These are phyloP conservation scores for Anthonomus grandis DNA, from an alignment of 1,140 invertebrate genomes.

Conservation along the genomic window DNA sequence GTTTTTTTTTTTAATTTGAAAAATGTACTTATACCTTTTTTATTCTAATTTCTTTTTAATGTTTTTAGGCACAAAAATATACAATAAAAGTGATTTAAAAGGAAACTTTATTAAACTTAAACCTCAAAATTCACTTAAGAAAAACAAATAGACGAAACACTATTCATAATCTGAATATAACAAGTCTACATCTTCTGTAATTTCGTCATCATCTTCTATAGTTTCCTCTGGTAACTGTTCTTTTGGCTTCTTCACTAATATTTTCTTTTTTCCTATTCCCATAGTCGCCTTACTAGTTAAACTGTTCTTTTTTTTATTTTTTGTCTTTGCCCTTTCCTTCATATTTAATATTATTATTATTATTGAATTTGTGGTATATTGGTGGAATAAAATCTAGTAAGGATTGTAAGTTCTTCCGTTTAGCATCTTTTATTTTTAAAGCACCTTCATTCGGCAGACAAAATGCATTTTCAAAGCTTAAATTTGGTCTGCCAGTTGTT, in stretches of 20 bases:
- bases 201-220: slow-evolving; percentile 3
- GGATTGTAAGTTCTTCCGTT: slow-evolving; percentile 15
- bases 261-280: not conserved
- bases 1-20: too few relatives aligned
- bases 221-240: slow-evolving; percentile 2
- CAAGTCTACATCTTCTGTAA: not conserved
- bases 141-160: not conserved
- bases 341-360: slow-evolving; percentile 17
- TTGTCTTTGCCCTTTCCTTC: slow-evolving; percentile 10
- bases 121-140: too few relatives aligned
- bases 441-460: slow-evolving; percentile 3
- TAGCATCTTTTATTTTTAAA: slow-evolving; percentile 20
- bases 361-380: slow-evolving; percentile 16
- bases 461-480: slow-evolving; percentile 5
- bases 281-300: slow-evolving; percentile 6
- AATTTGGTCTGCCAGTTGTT: slow-evolving; percentile 8
- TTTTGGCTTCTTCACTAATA: not conserved
- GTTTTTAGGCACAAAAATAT: too few relatives aligned
- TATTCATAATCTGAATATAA: slow-evolving; percentile 1
- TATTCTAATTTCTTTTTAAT: too few relatives aligned
- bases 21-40: too few relatives aligned
- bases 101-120: too few relatives aligned
- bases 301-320: slow-evolving; percentile 3
- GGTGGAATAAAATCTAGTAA: slow-evolving; percentile 13
- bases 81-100: too few relatives aligned